Base-by-base conservation (phyloP, 2,113 vertebrate species). In the Menidia beryllina region DNA sequence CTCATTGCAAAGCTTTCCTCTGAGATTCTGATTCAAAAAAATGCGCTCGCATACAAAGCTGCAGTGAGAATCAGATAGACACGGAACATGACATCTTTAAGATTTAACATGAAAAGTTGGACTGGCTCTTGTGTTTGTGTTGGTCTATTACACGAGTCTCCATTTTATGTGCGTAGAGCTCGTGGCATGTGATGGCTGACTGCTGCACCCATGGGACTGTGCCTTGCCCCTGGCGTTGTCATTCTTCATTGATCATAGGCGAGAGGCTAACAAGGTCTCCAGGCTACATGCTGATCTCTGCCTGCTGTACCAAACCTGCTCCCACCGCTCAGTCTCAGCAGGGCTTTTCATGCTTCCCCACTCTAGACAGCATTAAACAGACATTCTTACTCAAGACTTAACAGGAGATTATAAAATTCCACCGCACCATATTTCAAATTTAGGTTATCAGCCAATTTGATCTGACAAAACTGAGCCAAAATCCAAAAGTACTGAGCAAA, bases 241-340 rank as follows among this genome's bases (percentile, higher is more conserved):
- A 81, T 83, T 89, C 81, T 79, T 82, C 90, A 90, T 88, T 88
- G 78, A 89, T 90, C 85, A 83, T 78, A 84, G 79, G 77, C 71
- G 79, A 87, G 81, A 89, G 83, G 88, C 87, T 92, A 92, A 90
- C 87, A 85, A 85, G 75, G 79, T 90, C 87, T 90, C 85, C 70
- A 59, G 89, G 85, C 85, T 87, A 76, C 74, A 84, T 27, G 74
- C 77, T 66, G 72, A 59, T 76, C 64, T 67, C 64, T 64, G 74
- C 71, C 82, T 76, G 75, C 75, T 88, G 78, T 41, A 69, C 43
- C 59, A 79, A 83, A 82, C 76, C 78, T 80, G 49, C 74, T 77
- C 72, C 36, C 58, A 61, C 69, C 71, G 72, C 71, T 85, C 76
- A 59, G 53, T 79, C 79, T 63, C 34, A n/a, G 52, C 62, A 14